Evolutionary conservation across 2,888 invertebrate species (phyloP), one percentile per base, ranked within the genome.

Genomic region (Hyles lineata): DNA sequence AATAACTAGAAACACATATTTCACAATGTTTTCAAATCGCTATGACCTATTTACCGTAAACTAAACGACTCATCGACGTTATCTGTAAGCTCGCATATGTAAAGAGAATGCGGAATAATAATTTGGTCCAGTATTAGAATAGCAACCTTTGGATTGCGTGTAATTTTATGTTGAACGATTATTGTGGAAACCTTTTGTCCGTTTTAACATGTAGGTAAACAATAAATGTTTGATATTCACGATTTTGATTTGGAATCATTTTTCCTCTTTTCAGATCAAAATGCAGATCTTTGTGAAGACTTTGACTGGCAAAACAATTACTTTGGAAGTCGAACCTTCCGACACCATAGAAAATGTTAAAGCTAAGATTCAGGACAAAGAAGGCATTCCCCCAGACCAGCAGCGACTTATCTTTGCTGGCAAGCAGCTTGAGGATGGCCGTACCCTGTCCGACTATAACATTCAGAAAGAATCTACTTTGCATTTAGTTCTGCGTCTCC

Each of bases 201-300:
- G 55, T 55, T 15, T 55, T 17, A 17, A 9, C 23, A 61, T 5
- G 61, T 25, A 29, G 5, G 61, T 25, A 29, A 2, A 17, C 59
- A 11, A 59, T 9, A 61, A 6, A 15, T 17, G 6, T 29, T 29
- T 61, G 11, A 17, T 29, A 61, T 17, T 25, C 19, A 61, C 17
- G 61, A 21, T 15, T 67, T 50, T 50, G 43, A 67, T 15, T 50
- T 50, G 15, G n/a, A 0, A 35, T 29, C 29, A 29, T 67, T 67
- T 67, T 43, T 50, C 6, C 43, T 29, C 19, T 19, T 50, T 67
- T 67, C 4, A 58, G 52, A 29, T 59, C 60, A 55, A 72, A 43
- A 77, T 80, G 83, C 82, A 82, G 75, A 78, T 76, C 67, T 67
- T 67, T 43, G 67, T 67, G 50, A 67, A 67, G 17, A 63, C 63